These are phyloP conservation scores for Tetraodon nigroviridis DNA, from an alignment of 2,113 vertebrate species.

Conservation along the genomic window DNA sequence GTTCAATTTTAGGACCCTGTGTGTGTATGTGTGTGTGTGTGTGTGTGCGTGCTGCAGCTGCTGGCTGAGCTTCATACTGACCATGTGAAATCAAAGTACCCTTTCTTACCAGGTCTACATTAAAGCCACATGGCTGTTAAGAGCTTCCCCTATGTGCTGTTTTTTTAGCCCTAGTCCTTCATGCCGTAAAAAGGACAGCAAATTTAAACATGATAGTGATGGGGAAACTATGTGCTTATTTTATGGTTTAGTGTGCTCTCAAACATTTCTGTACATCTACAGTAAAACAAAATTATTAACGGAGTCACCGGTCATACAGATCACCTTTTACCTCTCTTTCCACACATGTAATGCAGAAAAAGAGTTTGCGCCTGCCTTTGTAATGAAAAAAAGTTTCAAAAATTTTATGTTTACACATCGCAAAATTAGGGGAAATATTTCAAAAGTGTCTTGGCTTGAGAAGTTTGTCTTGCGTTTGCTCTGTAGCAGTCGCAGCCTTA, in stretches of 20 bases:
- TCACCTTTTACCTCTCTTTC: not conserved
- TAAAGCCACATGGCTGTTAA: slow-evolving; percentile 38
- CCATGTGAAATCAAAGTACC: slow-evolving; percentile 52
- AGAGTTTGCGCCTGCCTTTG: slow-evolving; percentile 56
- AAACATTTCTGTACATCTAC: too few species aligned
- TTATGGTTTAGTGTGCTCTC: not conserved
- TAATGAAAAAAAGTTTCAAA: not conserved
- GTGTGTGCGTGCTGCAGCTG: slow-evolving; percentile 47
- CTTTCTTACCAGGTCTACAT: slow-evolving; percentile 42
- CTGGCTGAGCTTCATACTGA: slow-evolving; percentile 48
- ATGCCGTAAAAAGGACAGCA: too few species aligned
- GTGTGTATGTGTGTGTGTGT: slow-evolving; percentile 20
- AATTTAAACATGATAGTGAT: too few species aligned
- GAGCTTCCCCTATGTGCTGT: too few species aligned
- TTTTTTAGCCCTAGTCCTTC: slow-evolving; percentile 1
- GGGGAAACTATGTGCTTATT: slow-evolving; percentile 1
- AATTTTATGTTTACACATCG: too few species aligned
- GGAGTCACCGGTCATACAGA: too few species aligned
- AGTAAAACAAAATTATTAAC: too few species aligned
- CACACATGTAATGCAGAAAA: not conserved
- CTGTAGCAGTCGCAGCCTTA: slow-evolving; percentile 8
- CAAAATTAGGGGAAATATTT: not conserved
- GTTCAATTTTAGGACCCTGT: slow-evolving; percentile 46
- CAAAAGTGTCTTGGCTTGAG: slow-evolving; percentile 12
- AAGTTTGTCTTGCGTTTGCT: slow-evolving; percentile 55